A percentile compares a stretch with the other conserved stretches of the same genome.
Conservation (phyloP, 2,888 invertebrate genomes). For the Drosophila borealis region DNA sequence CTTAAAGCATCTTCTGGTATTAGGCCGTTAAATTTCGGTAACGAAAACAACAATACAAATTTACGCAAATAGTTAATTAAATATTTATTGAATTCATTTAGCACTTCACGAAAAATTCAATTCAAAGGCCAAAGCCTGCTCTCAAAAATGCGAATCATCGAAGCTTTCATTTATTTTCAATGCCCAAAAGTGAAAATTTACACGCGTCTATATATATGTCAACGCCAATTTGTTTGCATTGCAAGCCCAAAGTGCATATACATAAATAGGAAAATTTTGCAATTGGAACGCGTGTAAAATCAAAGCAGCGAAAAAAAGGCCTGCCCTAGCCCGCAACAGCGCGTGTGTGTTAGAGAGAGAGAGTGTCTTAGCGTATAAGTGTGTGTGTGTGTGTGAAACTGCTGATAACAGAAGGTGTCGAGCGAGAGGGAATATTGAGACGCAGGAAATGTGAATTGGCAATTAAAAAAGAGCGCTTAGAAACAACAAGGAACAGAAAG, state of each 20-base stretch:
- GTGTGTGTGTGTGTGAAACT: conserved; percentile 9
- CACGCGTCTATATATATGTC: neutral
- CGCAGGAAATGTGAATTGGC: conserved; percentile 11
- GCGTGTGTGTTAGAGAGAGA: neutral
- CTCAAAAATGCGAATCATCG: conserved; percentile 1
- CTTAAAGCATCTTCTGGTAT: conserved; percentile 5
- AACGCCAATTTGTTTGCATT: conserved; percentile 2
- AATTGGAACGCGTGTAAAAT: conserved; percentile 28
- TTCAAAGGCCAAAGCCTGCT: conserved; percentile 14
- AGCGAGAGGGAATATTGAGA: conserved; percentile 12
- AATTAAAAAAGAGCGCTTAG: conserved; percentile 26
- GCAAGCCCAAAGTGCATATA: conserved; percentile 1
- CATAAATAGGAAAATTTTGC: conserved; percentile 33
- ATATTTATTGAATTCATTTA: conserved; percentile 43
- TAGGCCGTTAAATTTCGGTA: conserved; percentile 13
- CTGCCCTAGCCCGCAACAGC: conserved; percentile 7
- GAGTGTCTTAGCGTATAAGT: neutral
- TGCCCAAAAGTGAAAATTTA: conserved; percentile 7
- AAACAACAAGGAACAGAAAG: conserved; percentile 51
- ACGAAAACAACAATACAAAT: conserved; percentile 7
- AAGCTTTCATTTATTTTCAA: neutral
- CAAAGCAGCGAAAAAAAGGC: conserved; percentile 33
- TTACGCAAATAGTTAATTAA: conserved; percentile 30
- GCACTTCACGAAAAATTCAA: conserved; percentile 19
- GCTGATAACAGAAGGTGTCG: conserved; percentile 48